phyloP scores from a whole-genome alignment of 2,113 vertebrate genomes.

The Cryptotis parvus region DNA sequence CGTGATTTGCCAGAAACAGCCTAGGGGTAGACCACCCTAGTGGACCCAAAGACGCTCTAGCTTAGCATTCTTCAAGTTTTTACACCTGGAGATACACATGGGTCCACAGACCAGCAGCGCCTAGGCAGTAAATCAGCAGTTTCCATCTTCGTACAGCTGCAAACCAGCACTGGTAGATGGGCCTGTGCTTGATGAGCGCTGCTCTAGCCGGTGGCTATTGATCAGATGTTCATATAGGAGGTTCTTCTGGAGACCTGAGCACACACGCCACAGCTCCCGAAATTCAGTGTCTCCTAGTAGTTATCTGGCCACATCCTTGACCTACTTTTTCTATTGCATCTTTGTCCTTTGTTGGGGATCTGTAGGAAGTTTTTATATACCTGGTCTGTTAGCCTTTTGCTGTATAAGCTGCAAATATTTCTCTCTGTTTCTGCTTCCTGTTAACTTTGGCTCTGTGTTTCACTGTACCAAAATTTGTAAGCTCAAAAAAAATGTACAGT shows the following conservation, averaged over 20 bases:
- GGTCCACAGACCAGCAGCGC: no score
- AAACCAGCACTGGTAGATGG: no score
- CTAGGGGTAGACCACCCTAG: neutral
- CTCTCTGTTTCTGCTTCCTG: slow-evolving; percentile 5
- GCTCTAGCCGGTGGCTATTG: no score
- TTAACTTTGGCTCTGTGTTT: slow-evolving; percentile 29
- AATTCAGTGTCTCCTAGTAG: neutral
- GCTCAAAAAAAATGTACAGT: neutral
- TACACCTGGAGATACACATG: no score
- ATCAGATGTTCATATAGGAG: neutral
- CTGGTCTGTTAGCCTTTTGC: neutral
- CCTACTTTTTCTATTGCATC: neutral
- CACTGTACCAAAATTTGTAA: neutral
- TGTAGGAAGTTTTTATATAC: slow-evolving; percentile 3
- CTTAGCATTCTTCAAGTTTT: no score
- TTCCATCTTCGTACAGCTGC: neutral
- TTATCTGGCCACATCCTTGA: neutral
- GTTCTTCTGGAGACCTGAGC: neutral
- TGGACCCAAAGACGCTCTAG: neutral
- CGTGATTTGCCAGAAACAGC: neutral
- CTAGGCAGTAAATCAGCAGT: neutral
- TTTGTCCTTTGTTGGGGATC: neutral
- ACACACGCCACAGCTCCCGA: no score
- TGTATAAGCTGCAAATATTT: neutral
- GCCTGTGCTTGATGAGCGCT: no score